A percentile compares a stretch with the other conserved stretches of the same genome.
These are phyloP conservation scores for Patella caerulea DNA, from an alignment of 2,888 invertebrate species.

Conservation along the genomic window DNA sequence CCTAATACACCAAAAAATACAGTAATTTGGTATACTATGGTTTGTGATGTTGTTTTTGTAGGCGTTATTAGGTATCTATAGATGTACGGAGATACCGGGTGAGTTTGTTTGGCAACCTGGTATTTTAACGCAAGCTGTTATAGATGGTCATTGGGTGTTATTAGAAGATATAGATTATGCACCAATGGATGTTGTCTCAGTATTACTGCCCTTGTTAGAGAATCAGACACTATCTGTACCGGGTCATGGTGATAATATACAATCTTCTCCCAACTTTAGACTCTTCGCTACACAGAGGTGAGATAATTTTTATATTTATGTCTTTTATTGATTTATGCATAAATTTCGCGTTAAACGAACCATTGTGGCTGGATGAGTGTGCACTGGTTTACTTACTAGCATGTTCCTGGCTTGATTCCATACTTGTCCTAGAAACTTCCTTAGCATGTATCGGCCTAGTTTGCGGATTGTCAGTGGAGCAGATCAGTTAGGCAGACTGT, in stretches of 20 bases:
- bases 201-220: constrained; percentile 88
- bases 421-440: too few relatives aligned
- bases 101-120: constrained; percentile 98
- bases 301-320: background rate
- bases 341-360: too few relatives aligned
- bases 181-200: constrained; percentile 91
- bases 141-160: constrained; percentile 82
- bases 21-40: too few relatives aligned
- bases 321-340: background rate
- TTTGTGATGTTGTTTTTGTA: constrained; percentile 38
- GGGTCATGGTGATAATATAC: constrained; percentile 87
- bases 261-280: constrained; percentile 88
- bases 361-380: too few relatives aligned
- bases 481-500: too few relatives aligned
- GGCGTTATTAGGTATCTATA: constrained; percentile 90
- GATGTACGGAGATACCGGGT: constrained; percentile 96
- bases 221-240: constrained; percentile 86
- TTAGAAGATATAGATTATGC: constrained; percentile 96
- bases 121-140: constrained; percentile 82
- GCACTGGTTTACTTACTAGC: too few relatives aligned
- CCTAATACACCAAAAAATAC: too few relatives aligned
- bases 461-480: too few relatives aligned
- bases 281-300: constrained; percentile 88
- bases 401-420: too few relatives aligned
- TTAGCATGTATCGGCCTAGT: too few relatives aligned